phyloP scores from a whole-genome alignment of 2,797 vertebrate species.

The Moxostoma hubbsi region DNA sequence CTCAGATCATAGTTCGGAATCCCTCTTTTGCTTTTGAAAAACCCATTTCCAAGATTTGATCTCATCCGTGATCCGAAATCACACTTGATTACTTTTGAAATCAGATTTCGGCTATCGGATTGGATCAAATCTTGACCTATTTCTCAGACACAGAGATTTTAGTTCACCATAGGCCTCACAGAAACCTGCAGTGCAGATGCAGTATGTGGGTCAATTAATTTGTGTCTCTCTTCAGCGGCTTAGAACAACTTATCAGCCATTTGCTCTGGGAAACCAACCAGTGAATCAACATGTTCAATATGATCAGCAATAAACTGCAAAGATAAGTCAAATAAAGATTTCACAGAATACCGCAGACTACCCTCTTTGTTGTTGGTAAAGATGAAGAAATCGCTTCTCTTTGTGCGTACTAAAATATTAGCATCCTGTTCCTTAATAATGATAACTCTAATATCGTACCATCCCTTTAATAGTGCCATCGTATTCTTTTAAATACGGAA shows the following conservation, averaged over 20 bases:
- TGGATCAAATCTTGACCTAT: too few species aligned
- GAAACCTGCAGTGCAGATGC: slow-evolving; percentile 88
- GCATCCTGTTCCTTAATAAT: too few species aligned
- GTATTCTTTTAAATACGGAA: too few species aligned
- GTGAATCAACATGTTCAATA: slow-evolving; percentile 90
- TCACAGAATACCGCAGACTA: slow-evolving; percentile 89
- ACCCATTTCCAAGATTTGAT: too few species aligned
- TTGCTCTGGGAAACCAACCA: slow-evolving; percentile 94
- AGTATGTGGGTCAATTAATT: slow-evolving; percentile 83
- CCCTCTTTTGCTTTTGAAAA: too few species aligned
- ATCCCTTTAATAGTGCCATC: too few species aligned
- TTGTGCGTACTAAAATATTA: too few species aligned
- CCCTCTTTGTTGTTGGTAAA: slow-evolving; percentile 93
- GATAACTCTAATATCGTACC: too few species aligned
- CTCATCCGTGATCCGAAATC: too few species aligned
- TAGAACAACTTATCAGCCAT: slow-evolving; percentile 91
- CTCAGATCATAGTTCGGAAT: too few species aligned
- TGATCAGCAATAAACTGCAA: slow-evolving; percentile 90
- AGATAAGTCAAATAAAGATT: slow-evolving; percentile 88
- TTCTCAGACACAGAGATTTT: slow-evolving; percentile 87
- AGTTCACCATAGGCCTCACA: slow-evolving; percentile 90
- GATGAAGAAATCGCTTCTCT: slow-evolving; percentile 88
- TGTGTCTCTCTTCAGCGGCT: slow-evolving; percentile 88
- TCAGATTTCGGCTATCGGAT: too few species aligned
- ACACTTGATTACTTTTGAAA: too few species aligned